A percentile compares a stretch with the other conserved stretches of the same genome.
phyloP scores from a whole-genome alignment of 2,113 vertebrate genomes.

The Gallinago media region DNA sequence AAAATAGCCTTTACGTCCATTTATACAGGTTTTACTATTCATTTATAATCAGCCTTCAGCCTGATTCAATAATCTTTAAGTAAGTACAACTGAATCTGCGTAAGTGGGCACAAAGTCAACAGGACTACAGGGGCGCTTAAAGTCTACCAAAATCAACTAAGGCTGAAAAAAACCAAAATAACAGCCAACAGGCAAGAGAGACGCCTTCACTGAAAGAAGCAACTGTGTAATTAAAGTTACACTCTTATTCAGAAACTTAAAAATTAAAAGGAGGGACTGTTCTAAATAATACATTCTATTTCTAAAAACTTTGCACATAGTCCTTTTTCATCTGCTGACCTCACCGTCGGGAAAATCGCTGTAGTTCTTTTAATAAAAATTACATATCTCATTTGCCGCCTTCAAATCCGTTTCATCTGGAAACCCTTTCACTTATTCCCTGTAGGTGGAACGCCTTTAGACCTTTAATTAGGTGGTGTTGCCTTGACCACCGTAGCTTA shows the following conservation, averaged over 20 bases:
- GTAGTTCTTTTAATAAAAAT: slow-evolving; percentile 46
- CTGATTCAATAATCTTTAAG: neutral
- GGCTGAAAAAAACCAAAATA: neutral
- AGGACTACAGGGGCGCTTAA: neutral
- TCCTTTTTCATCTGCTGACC: slow-evolving; percentile 44
- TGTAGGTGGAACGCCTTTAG: slow-evolving; percentile 14
- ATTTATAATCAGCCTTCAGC: neutral
- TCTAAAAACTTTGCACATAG: slow-evolving; percentile 38
- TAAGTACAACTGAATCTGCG: neutral
- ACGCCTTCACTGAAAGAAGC: neutral
- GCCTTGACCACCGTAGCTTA: slow-evolving; percentile 56
- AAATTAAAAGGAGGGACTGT: neutral
- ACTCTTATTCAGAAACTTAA: neutral
- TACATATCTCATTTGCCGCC: slow-evolving; percentile 48
- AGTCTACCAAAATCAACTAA: neutral
- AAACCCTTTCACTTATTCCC: slow-evolving; percentile 51
- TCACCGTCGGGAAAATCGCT: slow-evolving; percentile 32
- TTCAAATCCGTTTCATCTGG: neutral
- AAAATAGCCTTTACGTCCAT: neutral
- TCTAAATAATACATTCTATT: slow-evolving; percentile 30
- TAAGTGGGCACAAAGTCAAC: neutral
- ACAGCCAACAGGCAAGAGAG: neutral
- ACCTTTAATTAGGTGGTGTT: slow-evolving; percentile 64
- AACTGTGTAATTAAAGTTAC: slow-evolving; percentile 26
- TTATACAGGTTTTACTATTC: neutral